Evolutionary conservation across 2,113 vertebrate species (phyloP).

Genomic region (Podarcis raffonei): DNA sequence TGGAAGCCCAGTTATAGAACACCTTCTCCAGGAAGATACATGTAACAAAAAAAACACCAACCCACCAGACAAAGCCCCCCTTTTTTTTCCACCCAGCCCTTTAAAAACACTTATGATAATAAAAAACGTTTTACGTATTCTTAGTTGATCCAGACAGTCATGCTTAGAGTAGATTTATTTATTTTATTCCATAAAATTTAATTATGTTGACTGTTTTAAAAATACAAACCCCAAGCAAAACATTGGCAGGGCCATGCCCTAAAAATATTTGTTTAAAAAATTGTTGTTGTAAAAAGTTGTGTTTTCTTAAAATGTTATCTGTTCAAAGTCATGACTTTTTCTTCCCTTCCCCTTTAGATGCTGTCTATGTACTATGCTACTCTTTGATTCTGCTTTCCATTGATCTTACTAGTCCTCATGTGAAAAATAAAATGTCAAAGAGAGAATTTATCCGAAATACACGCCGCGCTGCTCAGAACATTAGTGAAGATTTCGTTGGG

Average conservation of each 20-base stretch:
- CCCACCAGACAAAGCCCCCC: not conserved
- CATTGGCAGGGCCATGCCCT: not conserved
- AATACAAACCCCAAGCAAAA: not conserved
- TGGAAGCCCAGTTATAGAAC: not conserved
- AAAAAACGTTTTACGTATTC: not conserved
- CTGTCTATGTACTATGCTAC: slow-evolving; percentile 98
- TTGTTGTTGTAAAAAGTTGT: not conserved
- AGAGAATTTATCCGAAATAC: slow-evolving; percentile 99
- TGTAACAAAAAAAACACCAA: not conserved
- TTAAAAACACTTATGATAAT: not conserved
- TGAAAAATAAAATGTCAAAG: slow-evolving; percentile 99
- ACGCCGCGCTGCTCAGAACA: slow-evolving; percentile 92
- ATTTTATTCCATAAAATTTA: too few species aligned
- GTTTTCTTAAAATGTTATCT: not conserved
- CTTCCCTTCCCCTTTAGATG: slow-evolving; percentile 80
- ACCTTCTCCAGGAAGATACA: not conserved
- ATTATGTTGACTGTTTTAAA: not conserved
- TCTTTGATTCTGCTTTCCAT: slow-evolving; percentile 98
- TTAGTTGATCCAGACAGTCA: not conserved
- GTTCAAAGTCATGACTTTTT: slow-evolving; percentile 38
- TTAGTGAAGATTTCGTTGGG: slow-evolving; percentile 98
- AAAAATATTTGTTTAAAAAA: not conserved
- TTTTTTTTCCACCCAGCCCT: not conserved
- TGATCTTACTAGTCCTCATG: slow-evolving; percentile 96
- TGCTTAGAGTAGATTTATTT: too few species aligned